Evolutionary conservation across 2,797 vertebrate species (phyloP), one percentile per base, ranked within the genome.

Genomic region (Carapus acus): DNA sequence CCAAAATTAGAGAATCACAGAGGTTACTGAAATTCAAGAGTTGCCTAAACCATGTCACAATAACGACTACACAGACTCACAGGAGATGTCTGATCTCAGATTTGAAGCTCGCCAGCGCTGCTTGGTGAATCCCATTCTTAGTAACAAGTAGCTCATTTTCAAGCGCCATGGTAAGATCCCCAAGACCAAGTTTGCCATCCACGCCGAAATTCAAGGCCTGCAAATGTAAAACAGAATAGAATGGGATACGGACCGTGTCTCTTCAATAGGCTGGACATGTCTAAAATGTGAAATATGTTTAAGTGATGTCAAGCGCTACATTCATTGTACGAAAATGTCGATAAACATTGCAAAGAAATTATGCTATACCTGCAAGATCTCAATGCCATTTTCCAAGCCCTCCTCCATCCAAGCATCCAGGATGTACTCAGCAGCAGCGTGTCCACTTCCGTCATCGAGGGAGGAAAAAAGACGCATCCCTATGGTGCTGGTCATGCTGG

Each of bases 331-430:
- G n/a, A n/a, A n/a, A 33, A 23, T n/a, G 19, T 11, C 1, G 19
- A 20, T 4, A 45, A 6, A 23, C 15, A 8, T 8, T n/a, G 13
- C 2, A 6, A 19, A 29, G 2, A 20, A 29, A 1, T 5, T n/a
- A 14, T 11, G 2, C 1, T 9, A 17, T 67, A 94, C 94, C 94
- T 95, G 90, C 34, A 99, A 83, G 79, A 99, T 91, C 44, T 96
- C 93, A 8, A 87, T 78, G 70, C 94, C 89, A 83, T 97, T 95
- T 39, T 95, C 91, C 1, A 99, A 81, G 16, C 96, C 95, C 49
- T 94, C 93, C n/a, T 94, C 90, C 49, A 92, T 86, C 96, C 96
- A 99, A 53, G 87, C 80, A 38, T 98, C 93, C 5, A 97, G 82
- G 41, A 99, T 51, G 2, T 71, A 71, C 57, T 97, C 95, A 7